These are phyloP conservation scores for Parauchenoglanis punctatus DNA, from an alignment of 2,797 vertebrate species.

Conservation along the genomic window DNA sequence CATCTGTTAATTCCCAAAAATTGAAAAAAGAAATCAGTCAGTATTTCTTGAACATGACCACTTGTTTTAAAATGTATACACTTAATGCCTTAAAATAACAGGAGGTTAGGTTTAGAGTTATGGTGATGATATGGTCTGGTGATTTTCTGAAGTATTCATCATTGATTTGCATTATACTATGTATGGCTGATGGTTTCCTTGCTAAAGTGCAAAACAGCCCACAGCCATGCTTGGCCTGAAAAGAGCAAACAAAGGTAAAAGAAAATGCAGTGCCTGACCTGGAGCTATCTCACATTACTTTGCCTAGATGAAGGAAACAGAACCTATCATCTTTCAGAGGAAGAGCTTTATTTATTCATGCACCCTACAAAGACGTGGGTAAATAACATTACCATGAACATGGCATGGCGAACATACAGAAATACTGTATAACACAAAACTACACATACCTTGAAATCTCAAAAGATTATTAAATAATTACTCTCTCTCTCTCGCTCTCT, in stretches of 20 bases:
- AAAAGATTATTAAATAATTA: background rate
- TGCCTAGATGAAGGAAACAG: slow-evolving; percentile 36
- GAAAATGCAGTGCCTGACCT: slow-evolving; percentile 32
- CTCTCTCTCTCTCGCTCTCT: background rate
- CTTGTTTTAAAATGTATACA: background rate
- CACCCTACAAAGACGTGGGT: background rate
- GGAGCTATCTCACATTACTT: slow-evolving; percentile 48
- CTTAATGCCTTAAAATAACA: background rate
- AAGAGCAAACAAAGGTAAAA: slow-evolving; percentile 35
- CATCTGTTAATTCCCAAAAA: background rate
- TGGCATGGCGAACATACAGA: background rate
- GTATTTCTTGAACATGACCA: background rate
- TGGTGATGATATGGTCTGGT: background rate
- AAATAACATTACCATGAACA: slow-evolving; percentile 9
- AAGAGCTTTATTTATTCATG: slow-evolving; percentile 45
- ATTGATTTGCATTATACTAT: slow-evolving; percentile 28
- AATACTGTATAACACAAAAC: background rate
- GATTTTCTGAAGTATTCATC: slow-evolving; percentile 19
- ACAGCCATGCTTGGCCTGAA: slow-evolving; percentile 20
- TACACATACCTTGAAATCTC: background rate
- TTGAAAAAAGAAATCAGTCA: background rate
- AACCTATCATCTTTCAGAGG: slow-evolving; percentile 46
- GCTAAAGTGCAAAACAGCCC: slow-evolving; percentile 1
- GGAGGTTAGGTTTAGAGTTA: slow-evolving; percentile 8
- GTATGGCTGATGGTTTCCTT: slow-evolving; percentile 1